Base-by-base conservation (phyloP, 2,797 vertebrate species). In the Petrocephalus sullivani region DNA sequence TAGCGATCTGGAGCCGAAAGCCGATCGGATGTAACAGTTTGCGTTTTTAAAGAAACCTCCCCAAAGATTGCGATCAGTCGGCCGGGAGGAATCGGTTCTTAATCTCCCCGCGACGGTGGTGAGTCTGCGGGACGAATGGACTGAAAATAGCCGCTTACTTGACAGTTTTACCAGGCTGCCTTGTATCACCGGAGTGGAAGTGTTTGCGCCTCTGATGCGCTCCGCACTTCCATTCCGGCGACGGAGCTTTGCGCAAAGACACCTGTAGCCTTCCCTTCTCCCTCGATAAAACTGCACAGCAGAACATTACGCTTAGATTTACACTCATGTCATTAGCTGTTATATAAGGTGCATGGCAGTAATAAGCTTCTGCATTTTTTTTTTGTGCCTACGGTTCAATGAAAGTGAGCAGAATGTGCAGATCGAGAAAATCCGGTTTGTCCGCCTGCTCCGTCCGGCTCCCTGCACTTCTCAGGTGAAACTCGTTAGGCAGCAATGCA, bases 371-470 rank as follows among this genome's bases (percentile, higher is more conserved):
- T 78, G 37, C 54, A 37, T 58, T 88, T 28, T 28, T 28, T 28
- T 28, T 28, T 46, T 58, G 37, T 28, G 53, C 53, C 16, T 58
- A 21, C 37, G 16, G 19, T 82, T 82, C 37, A 46, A 1, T 54
- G 81, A 83, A 83, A 83, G 46, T 23, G 81, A 23, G n/a, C n/a
- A 58, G 28, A 21, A 14, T 88, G 84, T 57, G 78, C n/a, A 88
- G 83, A 87, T 21, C 49, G 14, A 21, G 83, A 90, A 91, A 93
- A 94, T 95, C 94, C 90, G 87, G 95, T 94, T 89, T 19, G 89
- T 92, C 95, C 90, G 56, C 93, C 90, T 89, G 41, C 89, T 91
- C 93, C 28, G 92, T 93, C 12, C 56, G 21, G 78, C 1, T 87
- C 89, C 75, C 89, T 67, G 6, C 90, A 89, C 78, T 88, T 46